phyloP scores from a whole-genome alignment of 2,113 vertebrate genomes.

The Ploceus nigricollis region DNA sequence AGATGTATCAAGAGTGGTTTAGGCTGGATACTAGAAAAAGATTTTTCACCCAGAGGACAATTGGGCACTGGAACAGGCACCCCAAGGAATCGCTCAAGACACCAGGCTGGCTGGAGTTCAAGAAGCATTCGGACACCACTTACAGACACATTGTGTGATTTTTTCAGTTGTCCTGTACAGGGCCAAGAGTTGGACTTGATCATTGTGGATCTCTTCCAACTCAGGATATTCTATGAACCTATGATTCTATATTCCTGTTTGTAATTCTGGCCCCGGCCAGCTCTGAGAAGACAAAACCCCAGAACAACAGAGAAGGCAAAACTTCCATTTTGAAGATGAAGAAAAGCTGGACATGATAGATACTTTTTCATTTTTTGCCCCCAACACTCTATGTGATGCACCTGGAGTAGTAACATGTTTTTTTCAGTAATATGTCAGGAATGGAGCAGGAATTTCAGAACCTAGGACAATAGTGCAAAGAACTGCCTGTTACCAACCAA shows the following conservation, averaged over 20 bases:
- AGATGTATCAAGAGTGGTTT: neutral
- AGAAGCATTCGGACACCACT: neutral
- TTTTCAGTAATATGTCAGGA: neutral
- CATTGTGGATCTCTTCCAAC: neutral
- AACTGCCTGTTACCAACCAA: neutral
- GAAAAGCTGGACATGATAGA: neutral
- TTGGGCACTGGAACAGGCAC: neutral
- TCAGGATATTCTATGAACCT: neutral
- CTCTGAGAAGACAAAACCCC: neutral
- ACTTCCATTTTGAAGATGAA: neutral
- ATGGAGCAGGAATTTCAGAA: neutral
- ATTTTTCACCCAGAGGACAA: neutral
- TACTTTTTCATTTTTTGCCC: neutral
- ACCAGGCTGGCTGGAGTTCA: neutral
- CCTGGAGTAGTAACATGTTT: accelerated
- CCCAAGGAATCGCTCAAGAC: neutral
- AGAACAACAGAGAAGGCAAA: neutral
- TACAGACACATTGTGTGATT: neutral
- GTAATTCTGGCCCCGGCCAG: neutral
- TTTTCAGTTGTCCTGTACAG: neutral
- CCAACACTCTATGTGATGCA: neutral
- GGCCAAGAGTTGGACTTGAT: neutral
- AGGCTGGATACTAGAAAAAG: neutral
- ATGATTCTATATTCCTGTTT: neutral
- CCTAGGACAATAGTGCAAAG: neutral